phyloP scores from a whole-genome alignment of 2,797 vertebrate genomes.

The Xenentodon cancila region DNA sequence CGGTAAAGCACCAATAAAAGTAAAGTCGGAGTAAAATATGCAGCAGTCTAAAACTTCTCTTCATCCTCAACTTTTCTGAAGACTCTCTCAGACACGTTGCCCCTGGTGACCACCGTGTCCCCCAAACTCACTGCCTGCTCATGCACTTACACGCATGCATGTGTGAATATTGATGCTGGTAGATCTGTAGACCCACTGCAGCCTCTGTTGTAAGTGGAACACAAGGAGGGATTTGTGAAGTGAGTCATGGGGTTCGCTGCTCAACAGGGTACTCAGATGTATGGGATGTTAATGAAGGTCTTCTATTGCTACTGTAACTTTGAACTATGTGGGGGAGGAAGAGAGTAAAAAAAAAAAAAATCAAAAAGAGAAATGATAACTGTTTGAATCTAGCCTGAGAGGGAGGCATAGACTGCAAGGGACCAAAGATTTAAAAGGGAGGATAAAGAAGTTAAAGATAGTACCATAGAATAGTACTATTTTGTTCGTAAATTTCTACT shows the following conservation, averaged over 20 bases:
- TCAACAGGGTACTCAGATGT: constrained; percentile 39
- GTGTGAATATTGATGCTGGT: constrained; percentile 56
- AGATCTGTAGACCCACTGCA: constrained; percentile 52
- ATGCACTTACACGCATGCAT: constrained; percentile 30
- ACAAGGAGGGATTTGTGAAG: constrained; percentile 65
- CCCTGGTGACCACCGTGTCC: constrained; percentile 66
- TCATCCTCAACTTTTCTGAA: constrained; percentile 77
- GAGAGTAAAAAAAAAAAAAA: constrained; percentile 44
- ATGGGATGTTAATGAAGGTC: constrained; percentile 63
- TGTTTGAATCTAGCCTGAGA: constrained; percentile 34
- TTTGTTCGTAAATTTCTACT: too few species aligned
- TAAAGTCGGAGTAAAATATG: constrained; percentile 66
- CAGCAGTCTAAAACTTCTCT: constrained; percentile 70
- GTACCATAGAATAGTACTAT: too few species aligned
- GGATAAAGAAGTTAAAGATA: constrained; percentile 14
- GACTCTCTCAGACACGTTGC: constrained; percentile 65
- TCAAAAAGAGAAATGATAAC: constrained; percentile 36
- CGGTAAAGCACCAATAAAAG: constrained; percentile 34
- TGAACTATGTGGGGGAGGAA: constrained; percentile 40
- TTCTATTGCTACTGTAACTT: constrained; percentile 61
- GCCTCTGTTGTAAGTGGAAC: constrained; percentile 63
- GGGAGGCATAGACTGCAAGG: constrained; percentile 9
- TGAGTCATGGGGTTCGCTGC: constrained; percentile 57
- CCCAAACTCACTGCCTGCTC: constrained; percentile 59
- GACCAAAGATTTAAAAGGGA: constrained; percentile 22